Evolutionary conservation across 2,113 vertebrate genomes (phyloP), one percentile per base, ranked within the genome.

Genomic region (Neolamprologus hecqui): DNA sequence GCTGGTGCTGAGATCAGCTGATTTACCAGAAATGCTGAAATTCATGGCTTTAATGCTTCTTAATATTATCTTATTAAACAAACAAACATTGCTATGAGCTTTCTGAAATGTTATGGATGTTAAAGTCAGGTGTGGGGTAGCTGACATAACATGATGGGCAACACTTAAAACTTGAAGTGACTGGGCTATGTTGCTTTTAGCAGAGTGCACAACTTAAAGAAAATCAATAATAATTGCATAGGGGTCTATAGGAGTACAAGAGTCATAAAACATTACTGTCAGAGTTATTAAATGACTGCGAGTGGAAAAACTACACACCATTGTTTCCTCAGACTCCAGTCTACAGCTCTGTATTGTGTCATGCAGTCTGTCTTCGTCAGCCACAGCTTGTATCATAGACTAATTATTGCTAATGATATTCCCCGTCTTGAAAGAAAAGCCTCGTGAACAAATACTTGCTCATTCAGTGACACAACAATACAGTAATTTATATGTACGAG

Each of bases 331-430:
- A 40, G 58, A 65, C 55, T 15, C 68, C 3, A 83, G 68, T 81
- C 73, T 53, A 49, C 68, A 40, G 47, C 84, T 84, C 73, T 2
- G 82, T 70, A 40, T 40, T 86, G 63, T 82, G 53, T 89, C 83
- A 49, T 60, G 82, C 2, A n/a, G 73, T 81, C 83, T 37, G 63
- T 87, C 51, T 26, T 84, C 14, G 73, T 86, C 81, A 83, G 63
- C 37, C 70, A 51, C 68, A 82, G 84, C 84, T 82, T 45, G 82
- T 63, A 89, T 88, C 86, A 77, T 51, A 86, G 37, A 84, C 87
- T 79, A 86, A 92, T 94, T 86, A 93, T 88, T 58, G 68, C 88
- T 91, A 81, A 93, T 88, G 68, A 92, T 79, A 90, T 79, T 82
- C 73, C 37, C 51, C n/a, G 73, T 75, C 83, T 85, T 89, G 40